Conservation (phyloP, 2,888 invertebrate species). For the Syrista parreyssii region DNA sequence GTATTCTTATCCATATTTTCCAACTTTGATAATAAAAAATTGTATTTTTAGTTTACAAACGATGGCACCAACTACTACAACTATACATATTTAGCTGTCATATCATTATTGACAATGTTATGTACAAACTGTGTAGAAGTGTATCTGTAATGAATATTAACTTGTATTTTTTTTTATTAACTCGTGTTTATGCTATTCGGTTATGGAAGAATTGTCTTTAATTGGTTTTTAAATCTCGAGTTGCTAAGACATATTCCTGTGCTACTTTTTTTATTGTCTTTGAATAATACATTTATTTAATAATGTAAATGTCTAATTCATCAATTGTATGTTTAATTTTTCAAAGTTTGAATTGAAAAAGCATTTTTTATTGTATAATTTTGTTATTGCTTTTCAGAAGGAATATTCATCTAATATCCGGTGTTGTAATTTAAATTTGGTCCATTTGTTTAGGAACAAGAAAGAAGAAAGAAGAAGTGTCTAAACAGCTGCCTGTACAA, state of each 20-base stretch:
- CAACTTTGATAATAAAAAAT: not conserved
- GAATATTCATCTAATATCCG: not conserved
- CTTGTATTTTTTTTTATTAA: not conserved
- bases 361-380: not conserved
- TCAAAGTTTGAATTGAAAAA: not conserved
- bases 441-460: not conserved
- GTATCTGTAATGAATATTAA: not conserved
- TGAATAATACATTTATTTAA: too few species aligned
- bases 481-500: not conserved
- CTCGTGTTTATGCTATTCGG: not conserved
- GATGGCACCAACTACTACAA: not conserved
- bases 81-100: not conserved
- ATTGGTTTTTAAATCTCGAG: not conserved
- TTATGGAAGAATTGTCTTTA: not conserved
- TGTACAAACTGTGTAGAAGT: not conserved
- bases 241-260: too few species aligned
- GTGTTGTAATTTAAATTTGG: not conserved
- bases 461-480: not conserved
- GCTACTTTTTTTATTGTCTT: too few species aligned
- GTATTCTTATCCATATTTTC: not conserved
- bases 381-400: not conserved
- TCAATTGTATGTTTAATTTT: not conserved
- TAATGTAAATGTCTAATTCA: too few species aligned
- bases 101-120: not conserved
- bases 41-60: not conserved